phyloP scores from a whole-genome alignment of 1,140 invertebrate genomes.

The Caligus rogercresseyi region DNA sequence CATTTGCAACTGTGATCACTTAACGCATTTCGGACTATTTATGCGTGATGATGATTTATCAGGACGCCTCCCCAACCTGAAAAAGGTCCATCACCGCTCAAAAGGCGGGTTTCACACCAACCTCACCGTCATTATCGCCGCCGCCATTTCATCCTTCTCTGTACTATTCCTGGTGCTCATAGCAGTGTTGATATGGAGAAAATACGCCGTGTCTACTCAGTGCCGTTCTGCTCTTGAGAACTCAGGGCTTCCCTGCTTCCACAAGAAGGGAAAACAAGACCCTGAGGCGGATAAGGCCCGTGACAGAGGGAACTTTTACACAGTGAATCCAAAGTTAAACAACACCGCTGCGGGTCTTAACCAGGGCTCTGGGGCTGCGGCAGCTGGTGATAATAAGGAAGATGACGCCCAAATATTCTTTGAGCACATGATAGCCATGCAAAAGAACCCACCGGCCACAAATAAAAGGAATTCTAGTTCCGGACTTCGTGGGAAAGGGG shows the following conservation, averaged over 20 bases:
- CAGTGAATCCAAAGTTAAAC: constrained; percentile 13
- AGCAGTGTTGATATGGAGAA: constrained; percentile 12
- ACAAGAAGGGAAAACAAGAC: constrained; percentile 13
- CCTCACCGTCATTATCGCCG: constrained; percentile 14
- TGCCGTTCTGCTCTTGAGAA: constrained; percentile 13
- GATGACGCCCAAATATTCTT: constrained; percentile 15
- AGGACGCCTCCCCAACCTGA: constrained; percentile 19
- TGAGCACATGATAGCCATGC: constrained; percentile 19
- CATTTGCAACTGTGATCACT: constrained; percentile 74
- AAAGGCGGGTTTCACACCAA: background rate
- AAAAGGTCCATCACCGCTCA: background rate
- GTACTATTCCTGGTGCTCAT: constrained; percentile 8
- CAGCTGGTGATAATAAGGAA: background rate
- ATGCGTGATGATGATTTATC: constrained; percentile 38
- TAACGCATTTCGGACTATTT: constrained; percentile 91
- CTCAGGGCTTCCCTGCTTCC: constrained; percentile 17
- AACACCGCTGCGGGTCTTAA: background rate
- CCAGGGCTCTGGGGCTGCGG: too few relatives aligned
- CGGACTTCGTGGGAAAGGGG: background rate
- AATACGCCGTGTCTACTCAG: constrained; percentile 7
- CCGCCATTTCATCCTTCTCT: constrained; percentile 4
- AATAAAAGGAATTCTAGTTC: background rate
- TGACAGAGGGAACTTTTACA: constrained; percentile 17
- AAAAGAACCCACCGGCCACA: constrained; percentile 7
- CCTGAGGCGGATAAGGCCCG: constrained; percentile 11